Base-by-base conservation (phyloP, 2,113 vertebrate genomes). In the Eupsittula cactorum region DNA sequence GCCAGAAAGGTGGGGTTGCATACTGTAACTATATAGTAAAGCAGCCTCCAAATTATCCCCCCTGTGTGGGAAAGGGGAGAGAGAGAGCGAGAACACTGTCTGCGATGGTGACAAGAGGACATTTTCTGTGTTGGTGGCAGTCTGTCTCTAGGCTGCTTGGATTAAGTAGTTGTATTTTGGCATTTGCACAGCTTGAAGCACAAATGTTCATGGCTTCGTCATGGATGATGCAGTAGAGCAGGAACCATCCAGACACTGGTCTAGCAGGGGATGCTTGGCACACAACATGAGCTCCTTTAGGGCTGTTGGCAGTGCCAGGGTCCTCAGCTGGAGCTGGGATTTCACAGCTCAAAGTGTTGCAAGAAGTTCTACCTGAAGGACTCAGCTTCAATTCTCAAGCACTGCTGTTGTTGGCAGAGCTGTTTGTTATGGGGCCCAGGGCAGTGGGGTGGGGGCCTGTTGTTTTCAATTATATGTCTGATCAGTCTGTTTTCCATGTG, bases 151-250 rank as follows among this genome's bases (percentile, higher is more conserved):
- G 46, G 33, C 50, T 64, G 49, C 13, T 16, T 70, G 50, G 41
- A 13, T 69, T 27, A 6, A 0, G 1, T 10, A 44, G 41, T 20
- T 21, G 4, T 35, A 59, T 39, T 81, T 12, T 33, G 64, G 12
- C 1, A 0, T 24, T 59, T 16, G 18, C 35, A 9, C 41, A 63
- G 33, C 52, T 79, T 31, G 57, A 25, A 81, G 28, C 50, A 33
- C 33, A 24, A 29, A 10, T 0, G 2, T 41, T 55, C 42, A 2
- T 41, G n/a, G 25, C 42, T 82, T 64, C 42, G 24, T 39, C 25
- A 16, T 9, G 64, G 55, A 74, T n/a, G 82, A 28, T 0, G 1
- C 0, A 1, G n/a, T 68, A 60, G 19, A 62, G 1, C 15, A 16
- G 44, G 69, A 39, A 1, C 28, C 28, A 8, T 52, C n/a, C 46